phyloP scores from a whole-genome alignment of 2,888 invertebrate genomes.

The Caenorhabditis macrosperma region DNA sequence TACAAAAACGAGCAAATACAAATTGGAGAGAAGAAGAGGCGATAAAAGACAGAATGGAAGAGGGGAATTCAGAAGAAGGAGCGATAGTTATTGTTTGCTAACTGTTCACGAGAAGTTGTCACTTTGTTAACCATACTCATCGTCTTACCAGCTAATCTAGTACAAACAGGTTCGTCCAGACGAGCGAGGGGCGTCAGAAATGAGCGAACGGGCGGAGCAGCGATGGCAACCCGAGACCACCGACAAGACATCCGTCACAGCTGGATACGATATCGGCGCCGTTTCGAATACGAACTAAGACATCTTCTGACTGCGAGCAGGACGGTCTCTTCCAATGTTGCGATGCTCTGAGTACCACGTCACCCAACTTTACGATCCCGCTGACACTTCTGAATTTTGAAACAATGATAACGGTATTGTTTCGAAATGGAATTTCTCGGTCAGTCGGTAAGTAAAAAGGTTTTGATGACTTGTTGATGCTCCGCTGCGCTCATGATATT shows the following conservation, averaged over 20 bases:
- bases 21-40: not conserved
- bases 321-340: not conserved
- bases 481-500: constrained; percentile 47
- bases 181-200: not conserved
- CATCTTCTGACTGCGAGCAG: not conserved
- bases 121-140: constrained; percentile 53
- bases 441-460: constrained; percentile 51
- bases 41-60: constrained; percentile 20
- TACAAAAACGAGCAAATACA: constrained; percentile 35
- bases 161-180: constrained; percentile 45
- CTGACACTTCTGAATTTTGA: constrained; percentile 50
- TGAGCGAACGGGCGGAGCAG: constrained; percentile 39
- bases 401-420: constrained; percentile 33
- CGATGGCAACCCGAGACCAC: too few relatives aligned
- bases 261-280: not conserved
- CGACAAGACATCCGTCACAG: too few relatives aligned
- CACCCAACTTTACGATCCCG: constrained; percentile 37
- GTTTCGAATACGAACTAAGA: not conserved
- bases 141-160: constrained; percentile 52
- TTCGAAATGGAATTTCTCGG: constrained; percentile 31
- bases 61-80: constrained; percentile 41
- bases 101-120: constrained; percentile 53
- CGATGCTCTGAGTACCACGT: constrained; percentile 2
- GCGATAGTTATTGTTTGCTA: constrained; percentile 51
- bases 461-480: constrained; percentile 52